Evolutionary conservation across 2,113 vertebrate genomes (phyloP).

Genomic region (Mirounga angustirostris): DNA sequence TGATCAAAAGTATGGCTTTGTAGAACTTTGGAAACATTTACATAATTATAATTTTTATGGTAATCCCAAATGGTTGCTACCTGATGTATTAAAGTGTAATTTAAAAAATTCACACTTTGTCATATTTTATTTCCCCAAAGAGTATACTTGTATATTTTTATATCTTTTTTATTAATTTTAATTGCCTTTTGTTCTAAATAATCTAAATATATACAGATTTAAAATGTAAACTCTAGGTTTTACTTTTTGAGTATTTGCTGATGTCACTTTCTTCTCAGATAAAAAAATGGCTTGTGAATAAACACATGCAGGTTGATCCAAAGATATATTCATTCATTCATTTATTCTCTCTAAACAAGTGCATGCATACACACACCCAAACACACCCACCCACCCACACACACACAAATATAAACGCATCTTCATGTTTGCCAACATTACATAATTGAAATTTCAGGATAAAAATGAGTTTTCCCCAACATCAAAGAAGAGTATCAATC

Average conservation of each 20-base stretch:
- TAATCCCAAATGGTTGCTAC: not conserved
- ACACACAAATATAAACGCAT: not conserved
- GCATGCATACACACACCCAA: fast-evolving
- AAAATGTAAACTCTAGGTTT: not conserved
- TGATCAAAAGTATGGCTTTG: not conserved
- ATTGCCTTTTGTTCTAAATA: not conserved
- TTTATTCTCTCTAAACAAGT: not conserved
- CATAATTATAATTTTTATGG: not conserved
- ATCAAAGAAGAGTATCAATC: not conserved
- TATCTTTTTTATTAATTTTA: not conserved
- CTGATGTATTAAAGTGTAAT: not conserved
- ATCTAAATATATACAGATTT: not conserved
- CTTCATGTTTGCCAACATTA: not conserved
- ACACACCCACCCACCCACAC: fast-evolving
- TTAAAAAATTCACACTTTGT: not conserved
- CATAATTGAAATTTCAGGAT: not conserved
- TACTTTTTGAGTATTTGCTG: not conserved
- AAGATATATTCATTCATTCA: not conserved
- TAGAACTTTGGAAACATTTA: not conserved
- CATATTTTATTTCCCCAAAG: not conserved
- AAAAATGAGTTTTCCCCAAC: not conserved
- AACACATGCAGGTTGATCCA: not conserved
- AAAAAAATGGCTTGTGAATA: not conserved
- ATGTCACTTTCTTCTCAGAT: not conserved
- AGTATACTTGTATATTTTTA: not conserved